These are phyloP conservation scores for Pseudolaguvia tuberculata DNA, from an alignment of 2,113 vertebrate species.

Conservation along the genomic window DNA sequence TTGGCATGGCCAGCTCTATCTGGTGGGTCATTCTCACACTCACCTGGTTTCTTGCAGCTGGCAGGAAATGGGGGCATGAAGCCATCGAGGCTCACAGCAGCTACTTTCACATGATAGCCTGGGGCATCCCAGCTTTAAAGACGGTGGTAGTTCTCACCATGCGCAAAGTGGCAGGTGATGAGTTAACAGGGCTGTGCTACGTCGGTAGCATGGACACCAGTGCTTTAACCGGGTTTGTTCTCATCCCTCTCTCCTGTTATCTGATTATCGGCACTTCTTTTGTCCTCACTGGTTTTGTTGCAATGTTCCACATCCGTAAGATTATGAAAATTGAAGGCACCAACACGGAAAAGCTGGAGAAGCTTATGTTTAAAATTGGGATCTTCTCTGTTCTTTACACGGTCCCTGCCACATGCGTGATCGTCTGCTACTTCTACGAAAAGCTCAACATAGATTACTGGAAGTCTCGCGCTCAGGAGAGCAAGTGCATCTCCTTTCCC, in stretches of 20 bases:
- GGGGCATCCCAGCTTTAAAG: slow-evolving; percentile 82
- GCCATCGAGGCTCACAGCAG: slow-evolving; percentile 84
- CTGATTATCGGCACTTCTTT: slow-evolving; percentile 81
- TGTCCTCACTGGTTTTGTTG: slow-evolving; percentile 81
- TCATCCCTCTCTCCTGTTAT: slow-evolving; percentile 81
- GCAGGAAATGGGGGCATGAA: slow-evolving; percentile 85
- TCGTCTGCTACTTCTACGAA: slow-evolving; percentile 83
- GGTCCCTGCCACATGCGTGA: slow-evolving; percentile 62
- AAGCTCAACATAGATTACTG: slow-evolving; percentile 80
- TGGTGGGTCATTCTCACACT: slow-evolving; percentile 59
- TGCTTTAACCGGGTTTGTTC: slow-evolving; percentile 75
- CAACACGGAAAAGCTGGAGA: slow-evolving; percentile 85
- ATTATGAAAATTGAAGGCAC: slow-evolving; percentile 84
- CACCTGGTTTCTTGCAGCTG: slow-evolving; percentile 70
- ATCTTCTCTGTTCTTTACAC: slow-evolving; percentile 87
- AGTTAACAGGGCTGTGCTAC: slow-evolving; percentile 81
- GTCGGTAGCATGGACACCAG: slow-evolving; percentile 75
- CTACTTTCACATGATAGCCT: slow-evolving; percentile 85
- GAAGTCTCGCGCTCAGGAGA: slow-evolving; percentile 72
- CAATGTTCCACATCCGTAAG: slow-evolving; percentile 84
- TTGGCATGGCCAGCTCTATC: slow-evolving; percentile 62
- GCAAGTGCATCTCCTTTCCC: slow-evolving; percentile 60
- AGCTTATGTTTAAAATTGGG: slow-evolving; percentile 85
- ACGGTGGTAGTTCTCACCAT: slow-evolving; percentile 81
- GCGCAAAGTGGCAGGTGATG: slow-evolving; percentile 81